These are phyloP conservation scores for Blastomussa wellsi DNA, from an alignment of 92 coral and sea anemone genomes.

Conservation along the genomic window DNA sequence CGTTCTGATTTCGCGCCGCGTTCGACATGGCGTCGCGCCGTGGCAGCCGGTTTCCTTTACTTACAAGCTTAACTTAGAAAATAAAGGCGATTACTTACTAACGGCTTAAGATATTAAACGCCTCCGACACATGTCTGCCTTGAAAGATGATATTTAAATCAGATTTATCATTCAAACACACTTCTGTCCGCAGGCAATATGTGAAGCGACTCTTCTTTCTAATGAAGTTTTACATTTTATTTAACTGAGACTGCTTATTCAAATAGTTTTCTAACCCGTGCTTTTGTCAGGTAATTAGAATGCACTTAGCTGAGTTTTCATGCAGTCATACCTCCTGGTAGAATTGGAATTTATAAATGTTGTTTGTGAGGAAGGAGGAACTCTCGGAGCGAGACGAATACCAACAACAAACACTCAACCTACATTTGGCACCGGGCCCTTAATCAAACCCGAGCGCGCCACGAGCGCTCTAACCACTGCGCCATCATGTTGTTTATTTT, in stretches of 20 bases:
- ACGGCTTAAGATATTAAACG: background rate
- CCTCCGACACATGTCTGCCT: background rate
- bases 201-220: background rate
- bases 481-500: background rate
- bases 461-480: too few species aligned
- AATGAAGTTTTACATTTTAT: background rate
- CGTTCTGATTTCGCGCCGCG: background rate
- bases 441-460: too few species aligned
- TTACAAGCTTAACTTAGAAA: background rate
- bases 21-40: background rate
- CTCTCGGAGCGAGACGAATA: too few species aligned
- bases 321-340: too few species aligned
- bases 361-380: too few species aligned
- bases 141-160: background rate
- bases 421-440: too few species aligned
- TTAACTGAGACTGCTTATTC: background rate
- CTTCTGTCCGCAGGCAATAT: background rate
- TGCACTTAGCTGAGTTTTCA: too few species aligned
- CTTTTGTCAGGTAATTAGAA: background rate
- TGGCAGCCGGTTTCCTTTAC: background rate
- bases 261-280: background rate
- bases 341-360: too few species aligned
- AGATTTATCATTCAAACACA: background rate
- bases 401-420: too few species aligned
- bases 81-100: background rate